Evolutionary conservation across 2,113 vertebrate species (phyloP).

Genomic region (Aspiorhynchus laticeps): DNA sequence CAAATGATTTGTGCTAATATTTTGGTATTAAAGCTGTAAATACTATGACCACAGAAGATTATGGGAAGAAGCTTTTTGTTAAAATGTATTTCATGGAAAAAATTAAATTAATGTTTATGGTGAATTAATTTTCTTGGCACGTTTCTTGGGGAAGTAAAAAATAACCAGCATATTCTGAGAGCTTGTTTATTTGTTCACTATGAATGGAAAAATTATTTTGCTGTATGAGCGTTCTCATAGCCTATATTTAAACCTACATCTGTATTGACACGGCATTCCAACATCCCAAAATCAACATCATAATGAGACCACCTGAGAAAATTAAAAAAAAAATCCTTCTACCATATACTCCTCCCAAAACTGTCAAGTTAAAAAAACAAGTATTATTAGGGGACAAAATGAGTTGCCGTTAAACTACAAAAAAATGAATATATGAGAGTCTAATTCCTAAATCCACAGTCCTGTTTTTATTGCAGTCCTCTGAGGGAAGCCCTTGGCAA

Average conservation of each 20-base stretch:
- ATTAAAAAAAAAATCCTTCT: slow-evolving; percentile 1
- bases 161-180: neutral
- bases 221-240: neutral
- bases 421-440: slow-evolving; percentile 20
- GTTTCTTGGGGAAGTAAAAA: neutral
- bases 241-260: slow-evolving; percentile 17
- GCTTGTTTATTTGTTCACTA: neutral
- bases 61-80: neutral
- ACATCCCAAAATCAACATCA: slow-evolving; percentile 10
- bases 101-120: neutral
- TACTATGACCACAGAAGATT: neutral
- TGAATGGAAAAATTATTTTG: neutral
- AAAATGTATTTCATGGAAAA: neutral
- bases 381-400: neutral
- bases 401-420: neutral
- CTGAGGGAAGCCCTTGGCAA: slow-evolving; percentile 20
- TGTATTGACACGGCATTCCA: slow-evolving; percentile 8
- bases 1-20: neutral
- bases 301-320: slow-evolving; percentile 5
- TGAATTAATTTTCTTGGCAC: neutral
- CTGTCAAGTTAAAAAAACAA: neutral
- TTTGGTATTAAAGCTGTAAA: slow-evolving; percentile 5
- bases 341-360: neutral
- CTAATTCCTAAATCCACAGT: slow-evolving; percentile 21
- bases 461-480: slow-evolving; percentile 17